Percentiles rank a stretch among this genome's conserved stretches.
These are phyloP conservation scores for Oriolus oriolus DNA, from an alignment of 2,113 vertebrate genomes.

Conservation along the genomic window DNA sequence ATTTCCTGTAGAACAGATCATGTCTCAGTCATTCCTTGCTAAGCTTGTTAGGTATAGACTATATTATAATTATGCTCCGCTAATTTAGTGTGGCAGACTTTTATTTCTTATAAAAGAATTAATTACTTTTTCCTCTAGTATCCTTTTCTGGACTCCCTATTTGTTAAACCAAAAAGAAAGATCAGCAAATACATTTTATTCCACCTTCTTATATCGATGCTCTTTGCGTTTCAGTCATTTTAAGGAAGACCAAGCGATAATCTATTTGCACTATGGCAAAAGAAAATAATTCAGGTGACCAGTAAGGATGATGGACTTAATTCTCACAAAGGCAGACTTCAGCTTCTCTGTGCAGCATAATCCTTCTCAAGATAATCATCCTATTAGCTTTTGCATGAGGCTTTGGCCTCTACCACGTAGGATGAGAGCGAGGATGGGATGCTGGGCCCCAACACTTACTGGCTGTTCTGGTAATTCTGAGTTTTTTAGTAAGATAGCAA, in stretches of 20 bases:
- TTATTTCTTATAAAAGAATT: neutral
- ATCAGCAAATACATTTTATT: neutral
- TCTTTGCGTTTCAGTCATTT: neutral
- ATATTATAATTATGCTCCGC: neutral
- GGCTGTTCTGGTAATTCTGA: neutral
- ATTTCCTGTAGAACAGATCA: neutral
- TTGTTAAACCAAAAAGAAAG: neutral
- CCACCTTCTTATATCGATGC: accelerated
- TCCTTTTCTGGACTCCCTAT: neutral
- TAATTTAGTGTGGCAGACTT: neutral
- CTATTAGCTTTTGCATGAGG: neutral
- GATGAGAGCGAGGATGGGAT: neutral
- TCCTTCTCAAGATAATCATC: constrained; percentile 9
- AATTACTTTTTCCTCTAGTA: neutral
- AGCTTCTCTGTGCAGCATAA: neutral
- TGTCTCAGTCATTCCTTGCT: neutral
- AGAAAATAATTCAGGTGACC: neutral
- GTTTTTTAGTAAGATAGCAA: neutral
- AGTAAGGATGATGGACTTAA: neutral
- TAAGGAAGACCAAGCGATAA: neutral
- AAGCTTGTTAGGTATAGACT: neutral
- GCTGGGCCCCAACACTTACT: neutral
- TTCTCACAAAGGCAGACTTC: constrained; percentile 3
- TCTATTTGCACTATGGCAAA: neutral
- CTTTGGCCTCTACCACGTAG: neutral